Evolutionary conservation across 2,113 vertebrate genomes (phyloP), one percentile per base, ranked within the genome.

Genomic region (Eurypyga helias): DNA sequence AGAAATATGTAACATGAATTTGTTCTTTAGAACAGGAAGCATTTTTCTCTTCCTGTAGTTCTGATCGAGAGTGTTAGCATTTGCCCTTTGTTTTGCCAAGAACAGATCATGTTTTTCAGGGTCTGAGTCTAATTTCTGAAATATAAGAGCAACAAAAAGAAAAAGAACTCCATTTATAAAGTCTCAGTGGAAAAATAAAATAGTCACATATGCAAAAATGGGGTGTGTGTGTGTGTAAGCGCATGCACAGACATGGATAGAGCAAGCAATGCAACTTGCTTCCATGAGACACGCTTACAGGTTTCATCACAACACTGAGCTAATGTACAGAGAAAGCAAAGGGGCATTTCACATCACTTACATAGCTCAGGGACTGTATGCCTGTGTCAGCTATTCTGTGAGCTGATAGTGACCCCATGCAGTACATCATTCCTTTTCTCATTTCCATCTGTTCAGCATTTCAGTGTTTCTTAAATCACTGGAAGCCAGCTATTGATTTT

Each of bases 361-460:
- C 3, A 0, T 36, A 46, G 51, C 71, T 93, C 64, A 2, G 11
- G 48, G 61, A 33, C 62, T 19, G 10, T 46, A 23, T 57, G 55
- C n/a, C 45, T 77, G 26, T 45, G 36, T 83, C 61, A 83, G 70
- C 38, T 88, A 86, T 82, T 78, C 86, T 81, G 48, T 70, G 93
- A 92, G 79, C 67, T 60, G 58, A 26, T 49, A 58, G 85, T 95
- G 79, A 93, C 87, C 72, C 65, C 38, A 28, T 64, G 73, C 73
- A 82, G 77, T 36, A 52, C 62, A 31, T 54, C 6, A 3, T 91
- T 94, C n/a, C 41, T 89, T 57, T 92, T 75, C 73, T 87, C 31
- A 13, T 95, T 92, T 89, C 83, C 65, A 79, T 94, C 86, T 91
- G 80, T 92, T 95, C 66, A 52, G 48, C 80, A 15, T 85, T 95